Conservation (phyloP, 2,888 invertebrate genomes). For the Sepioteuthis lessoniana region DNA sequence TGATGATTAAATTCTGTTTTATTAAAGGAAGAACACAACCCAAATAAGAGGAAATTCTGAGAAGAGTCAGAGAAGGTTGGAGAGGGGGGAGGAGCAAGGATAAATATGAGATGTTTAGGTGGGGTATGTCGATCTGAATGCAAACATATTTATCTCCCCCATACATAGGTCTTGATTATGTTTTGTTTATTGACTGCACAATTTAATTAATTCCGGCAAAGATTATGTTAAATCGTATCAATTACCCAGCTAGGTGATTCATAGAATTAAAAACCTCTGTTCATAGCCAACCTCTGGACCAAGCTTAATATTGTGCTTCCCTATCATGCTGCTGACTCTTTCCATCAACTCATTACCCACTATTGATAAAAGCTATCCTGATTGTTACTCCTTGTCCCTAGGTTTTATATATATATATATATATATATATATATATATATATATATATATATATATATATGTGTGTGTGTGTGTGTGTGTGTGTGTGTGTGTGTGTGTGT, state of each 20-base stretch:
- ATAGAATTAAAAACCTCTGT: not conserved
- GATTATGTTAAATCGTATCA: not conserved
- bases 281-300: slow-evolving; percentile 14
- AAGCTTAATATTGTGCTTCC: not conserved
- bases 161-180: not conserved
- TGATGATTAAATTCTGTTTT: too few species aligned
- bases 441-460: too few species aligned
- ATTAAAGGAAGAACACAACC: too few species aligned
- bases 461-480: too few species aligned
- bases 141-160: not conserved
- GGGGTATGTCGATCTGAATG: not conserved
- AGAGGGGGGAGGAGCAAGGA: not conserved
- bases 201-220: slow-evolving; percentile 15
- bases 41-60: too few species aligned
- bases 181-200: not conserved
- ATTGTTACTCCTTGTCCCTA: not conserved
- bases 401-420: not conserved
- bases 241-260: not conserved
- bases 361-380: not conserved
- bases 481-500: too few species aligned
- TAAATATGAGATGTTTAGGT: too few species aligned
- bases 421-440: not conserved
- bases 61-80: too few species aligned
- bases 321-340: not conserved
- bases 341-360: not conserved